phyloP scores from a whole-genome alignment of 2,888 invertebrate genomes.

The Idaea dimidiata region DNA sequence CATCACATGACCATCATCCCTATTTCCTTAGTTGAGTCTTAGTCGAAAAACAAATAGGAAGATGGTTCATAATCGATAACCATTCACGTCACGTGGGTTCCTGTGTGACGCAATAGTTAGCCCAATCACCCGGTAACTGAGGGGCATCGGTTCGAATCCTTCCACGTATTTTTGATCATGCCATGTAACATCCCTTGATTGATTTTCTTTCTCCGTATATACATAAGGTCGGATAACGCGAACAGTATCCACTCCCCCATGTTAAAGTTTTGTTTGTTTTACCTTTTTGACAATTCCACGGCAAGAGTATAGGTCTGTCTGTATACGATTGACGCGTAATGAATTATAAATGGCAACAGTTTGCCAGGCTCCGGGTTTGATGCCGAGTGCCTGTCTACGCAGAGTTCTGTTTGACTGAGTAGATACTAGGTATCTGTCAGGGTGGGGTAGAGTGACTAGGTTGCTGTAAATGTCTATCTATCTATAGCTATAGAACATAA shows the following conservation, averaged over 20 bases:
- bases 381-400: neutral
- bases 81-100: no score
- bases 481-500: neutral
- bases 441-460: neutral
- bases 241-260: neutral
- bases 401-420: neutral
- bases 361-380: neutral
- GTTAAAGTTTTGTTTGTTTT: neutral
- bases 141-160: no score
- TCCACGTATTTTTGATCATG: no score
- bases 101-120: no score
- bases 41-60: no score
- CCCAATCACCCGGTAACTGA: no score
- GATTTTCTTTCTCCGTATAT: no score
- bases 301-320: neutral
- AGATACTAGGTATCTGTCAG: neutral
- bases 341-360: neutral
- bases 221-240: neutral
- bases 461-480: neutral
- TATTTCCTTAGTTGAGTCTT: no score
- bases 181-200: no score
- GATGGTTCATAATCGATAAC: no score
- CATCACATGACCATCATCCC: no score
- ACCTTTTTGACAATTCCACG: neutral
- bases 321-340: neutral